Percentiles rank a stretch among this genome's conserved stretches.
These are phyloP conservation scores for Champsocephalus esox DNA, from an alignment of 2,797 vertebrate species.

Conservation along the genomic window DNA sequence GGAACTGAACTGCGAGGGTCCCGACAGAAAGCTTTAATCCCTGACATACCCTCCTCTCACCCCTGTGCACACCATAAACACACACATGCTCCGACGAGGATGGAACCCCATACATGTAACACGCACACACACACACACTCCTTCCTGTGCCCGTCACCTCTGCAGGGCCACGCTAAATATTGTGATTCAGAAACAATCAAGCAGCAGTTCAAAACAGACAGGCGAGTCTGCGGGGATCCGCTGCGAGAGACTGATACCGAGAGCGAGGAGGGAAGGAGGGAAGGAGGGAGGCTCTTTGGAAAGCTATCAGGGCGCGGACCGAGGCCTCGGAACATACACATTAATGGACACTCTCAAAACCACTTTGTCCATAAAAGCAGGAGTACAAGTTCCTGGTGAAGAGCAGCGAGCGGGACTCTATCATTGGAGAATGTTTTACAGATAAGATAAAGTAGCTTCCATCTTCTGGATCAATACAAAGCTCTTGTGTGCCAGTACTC, in stretches of 20 bases:
- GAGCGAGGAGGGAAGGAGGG: background rate
- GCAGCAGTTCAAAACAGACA: slow-evolving; percentile 62
- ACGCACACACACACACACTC: slow-evolving; percentile 6
- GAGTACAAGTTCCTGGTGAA: slow-evolving; percentile 13
- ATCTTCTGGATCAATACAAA: slow-evolving; percentile 33
- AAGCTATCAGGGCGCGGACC: slow-evolving; percentile 41
- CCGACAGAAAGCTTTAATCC: slow-evolving; percentile 52
- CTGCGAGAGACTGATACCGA: slow-evolving; percentile 69
- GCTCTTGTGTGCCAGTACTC: slow-evolving; percentile 3
- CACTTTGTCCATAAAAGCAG: slow-evolving; percentile 52
- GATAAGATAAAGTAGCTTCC: slow-evolving; percentile 16
- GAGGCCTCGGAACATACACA: slow-evolving; percentile 44
- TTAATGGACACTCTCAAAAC: slow-evolving; percentile 47
- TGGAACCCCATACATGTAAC: slow-evolving; percentile 21
- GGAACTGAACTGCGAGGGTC: slow-evolving; percentile 59
- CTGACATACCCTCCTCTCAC: slow-evolving; percentile 24
- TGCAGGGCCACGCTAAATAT: slow-evolving; percentile 76
- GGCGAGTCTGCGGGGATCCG: slow-evolving; percentile 44
- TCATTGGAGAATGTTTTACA: slow-evolving; percentile 16
- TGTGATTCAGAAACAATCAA: slow-evolving; percentile 81
- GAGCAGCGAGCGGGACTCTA: background rate
- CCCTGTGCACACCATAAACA: slow-evolving; percentile 35
- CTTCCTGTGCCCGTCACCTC: slow-evolving; percentile 51
- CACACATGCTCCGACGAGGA: slow-evolving; percentile 26
- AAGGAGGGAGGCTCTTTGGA: slow-evolving; percentile 54